Base-by-base conservation (phyloP, 1,140 invertebrate species). In the Eupristina koningsbergeri region DNA sequence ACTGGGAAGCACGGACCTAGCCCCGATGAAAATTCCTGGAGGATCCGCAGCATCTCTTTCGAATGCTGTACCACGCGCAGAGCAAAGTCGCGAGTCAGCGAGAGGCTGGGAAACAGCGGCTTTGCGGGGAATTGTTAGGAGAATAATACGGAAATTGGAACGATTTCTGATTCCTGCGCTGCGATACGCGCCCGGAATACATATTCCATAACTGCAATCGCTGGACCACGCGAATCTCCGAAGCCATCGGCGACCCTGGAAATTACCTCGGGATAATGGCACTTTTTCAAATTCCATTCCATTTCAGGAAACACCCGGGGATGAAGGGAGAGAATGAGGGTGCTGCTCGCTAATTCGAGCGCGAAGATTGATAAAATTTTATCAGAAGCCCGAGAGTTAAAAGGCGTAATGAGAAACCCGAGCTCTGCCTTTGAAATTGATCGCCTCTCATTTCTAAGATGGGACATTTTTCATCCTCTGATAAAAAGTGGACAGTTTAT, bases 111-210 rank as follows among this genome's bases (percentile, higher is more conserved):
- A 34, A 71, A 34, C 50, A 31, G 39, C 36, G 61, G 81, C 81
- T 83, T 83, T 83, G 74, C 73, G 34, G 81, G n/a, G 41, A 83
- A 83, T 77, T 39, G 81, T 83, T 71, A 63, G 82, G 34, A 71
- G 82, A 84, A 84, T 83, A 83, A 83, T 83, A 77, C 81, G 81
- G 81, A 84, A 84, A 79, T 84, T 74, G 82, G 53, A 74, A 36
- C 82, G 76, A 78, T 74, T 39, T 79, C 82, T 79, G 75, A 79
- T 84, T 84, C 76, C 67, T 29, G 69, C 3, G 64, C 64, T 9
- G 45, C 47, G 74, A 84, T 74, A 84, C 82, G 76, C 67, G 82
- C 45, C 13, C 53, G 22, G 69, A 34, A 81, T 71, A 45, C 11
- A n/a, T 11, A 81, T 26, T 5, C 45, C 45, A 0, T 13, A 11